Evolutionary conservation across 2,797 vertebrate genomes (phyloP).

Genomic region (Chelon labrosus): DNA sequence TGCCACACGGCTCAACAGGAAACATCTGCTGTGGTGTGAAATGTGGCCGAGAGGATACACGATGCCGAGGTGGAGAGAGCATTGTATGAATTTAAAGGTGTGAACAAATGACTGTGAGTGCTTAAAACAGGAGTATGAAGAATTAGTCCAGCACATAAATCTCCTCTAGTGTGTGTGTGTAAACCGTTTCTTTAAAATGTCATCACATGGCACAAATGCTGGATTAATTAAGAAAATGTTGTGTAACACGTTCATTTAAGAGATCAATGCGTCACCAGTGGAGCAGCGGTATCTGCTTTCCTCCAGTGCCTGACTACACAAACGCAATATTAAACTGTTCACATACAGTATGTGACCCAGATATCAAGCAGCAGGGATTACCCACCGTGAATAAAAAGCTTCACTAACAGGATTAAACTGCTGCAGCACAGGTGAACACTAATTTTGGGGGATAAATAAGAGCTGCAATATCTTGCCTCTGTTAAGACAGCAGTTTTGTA

Average conservation of each 20-base stretch:
- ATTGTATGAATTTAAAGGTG: constrained; percentile 47
- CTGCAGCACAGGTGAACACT: constrained; percentile 12
- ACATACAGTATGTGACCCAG: not conserved
- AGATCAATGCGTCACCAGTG: not conserved
- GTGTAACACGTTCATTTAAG: not conserved
- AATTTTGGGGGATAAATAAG: not conserved
- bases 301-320: not conserved
- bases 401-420: constrained; percentile 6
- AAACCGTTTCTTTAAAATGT: not conserved
- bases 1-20: constrained; percentile 72
- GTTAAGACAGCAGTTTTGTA: not conserved
- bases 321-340: not conserved
- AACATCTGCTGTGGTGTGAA: constrained; percentile 75
- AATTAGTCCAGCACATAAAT: not conserved
- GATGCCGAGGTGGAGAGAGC: constrained; percentile 21
- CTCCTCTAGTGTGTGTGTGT: no score
- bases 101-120: constrained; percentile 46
- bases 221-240: not conserved
- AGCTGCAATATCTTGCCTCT: not conserved
- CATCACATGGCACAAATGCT: not conserved
- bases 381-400: not conserved
- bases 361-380: constrained; percentile 3
- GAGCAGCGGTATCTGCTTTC: not conserved
- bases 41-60: constrained; percentile 46
- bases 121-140: constrained; percentile 7